Percentiles rank a stretch among this genome's conserved stretches.
phyloP scores from a whole-genome alignment of 1,140 invertebrate species.

The Leguminivora glycinivorella region DNA sequence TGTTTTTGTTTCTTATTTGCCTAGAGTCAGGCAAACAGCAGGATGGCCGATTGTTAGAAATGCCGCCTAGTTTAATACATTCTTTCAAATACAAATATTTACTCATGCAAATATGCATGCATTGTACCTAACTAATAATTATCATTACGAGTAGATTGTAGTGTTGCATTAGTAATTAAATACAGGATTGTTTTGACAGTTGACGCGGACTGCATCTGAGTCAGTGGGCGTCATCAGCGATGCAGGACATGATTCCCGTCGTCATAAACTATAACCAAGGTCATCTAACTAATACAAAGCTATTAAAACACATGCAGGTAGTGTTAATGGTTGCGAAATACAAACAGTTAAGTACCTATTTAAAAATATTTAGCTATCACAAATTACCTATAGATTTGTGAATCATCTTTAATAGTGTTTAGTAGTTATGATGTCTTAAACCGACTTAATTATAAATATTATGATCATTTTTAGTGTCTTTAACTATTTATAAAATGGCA shows the following conservation, averaged over 20 bases:
- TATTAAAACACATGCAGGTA: not conserved
- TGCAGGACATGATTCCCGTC: not conserved
- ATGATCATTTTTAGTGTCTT: too few relatives aligned
- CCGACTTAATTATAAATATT: too few relatives aligned
- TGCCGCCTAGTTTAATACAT: too few relatives aligned
- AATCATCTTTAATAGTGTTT: too few relatives aligned
- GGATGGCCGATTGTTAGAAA: too few relatives aligned
- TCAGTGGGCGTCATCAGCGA: slow-evolving; percentile 19
- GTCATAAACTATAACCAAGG: slow-evolving; percentile 13
- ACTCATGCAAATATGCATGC: not conserved
- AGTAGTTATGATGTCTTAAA: too few relatives aligned
- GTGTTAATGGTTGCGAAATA: not conserved
- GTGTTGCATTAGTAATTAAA: not conserved
- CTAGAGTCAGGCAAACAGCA: too few relatives aligned
- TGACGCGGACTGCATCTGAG: not conserved
- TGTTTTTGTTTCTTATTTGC: too few relatives aligned
- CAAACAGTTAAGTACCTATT: not conserved
- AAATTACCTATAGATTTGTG: too few relatives aligned
- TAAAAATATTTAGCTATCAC: too few relatives aligned
- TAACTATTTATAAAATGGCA: too few relatives aligned
- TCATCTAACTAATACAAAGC: slow-evolving; percentile 1
- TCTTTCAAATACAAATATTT: too few relatives aligned
- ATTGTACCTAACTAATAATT: not conserved
- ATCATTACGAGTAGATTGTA: not conserved
- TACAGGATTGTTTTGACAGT: not conserved